A percentile compares a stretch with the other conserved stretches of the same genome.
Evolutionary conservation across 2,113 vertebrate species (phyloP).

Genomic region (Menura novaehollandiae): DNA sequence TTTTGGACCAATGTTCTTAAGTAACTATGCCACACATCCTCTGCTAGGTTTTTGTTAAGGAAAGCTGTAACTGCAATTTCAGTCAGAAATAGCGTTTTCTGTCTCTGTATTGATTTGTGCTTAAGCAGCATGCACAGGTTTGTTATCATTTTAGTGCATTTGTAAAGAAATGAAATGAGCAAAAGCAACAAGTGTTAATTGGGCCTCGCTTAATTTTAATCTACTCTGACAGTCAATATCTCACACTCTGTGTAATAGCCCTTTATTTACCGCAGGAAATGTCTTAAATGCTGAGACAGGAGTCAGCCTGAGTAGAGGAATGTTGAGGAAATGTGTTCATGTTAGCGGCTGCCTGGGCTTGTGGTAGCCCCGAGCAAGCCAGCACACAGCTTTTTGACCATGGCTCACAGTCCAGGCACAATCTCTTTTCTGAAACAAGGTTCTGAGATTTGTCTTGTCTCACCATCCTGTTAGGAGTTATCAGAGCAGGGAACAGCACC

Average conservation of each 20-base stretch:
- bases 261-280: background rate
- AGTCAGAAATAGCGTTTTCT: background rate
- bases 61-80: background rate
- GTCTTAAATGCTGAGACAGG: background rate
- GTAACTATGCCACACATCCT: background rate
- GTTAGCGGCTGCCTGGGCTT: accelerated
- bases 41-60: background rate
- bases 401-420: background rate
- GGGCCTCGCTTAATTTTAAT: background rate
- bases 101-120: conserved; percentile 2
- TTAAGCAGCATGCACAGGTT: background rate
- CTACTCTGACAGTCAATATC: background rate
- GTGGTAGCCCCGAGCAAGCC: background rate
- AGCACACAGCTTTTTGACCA: background rate
- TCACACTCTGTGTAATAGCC: background rate
- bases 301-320: background rate
- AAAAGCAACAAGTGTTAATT: conserved; percentile 24
- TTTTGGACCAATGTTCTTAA: background rate
- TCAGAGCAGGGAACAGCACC: background rate
- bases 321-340: background rate
- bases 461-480: background rate
- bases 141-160: background rate
- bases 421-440: background rate
- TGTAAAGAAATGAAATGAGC: background rate
- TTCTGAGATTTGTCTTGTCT: background rate